Base-by-base conservation (phyloP, 1,140 invertebrate species). In the Leptinotarsa texana region DNA sequence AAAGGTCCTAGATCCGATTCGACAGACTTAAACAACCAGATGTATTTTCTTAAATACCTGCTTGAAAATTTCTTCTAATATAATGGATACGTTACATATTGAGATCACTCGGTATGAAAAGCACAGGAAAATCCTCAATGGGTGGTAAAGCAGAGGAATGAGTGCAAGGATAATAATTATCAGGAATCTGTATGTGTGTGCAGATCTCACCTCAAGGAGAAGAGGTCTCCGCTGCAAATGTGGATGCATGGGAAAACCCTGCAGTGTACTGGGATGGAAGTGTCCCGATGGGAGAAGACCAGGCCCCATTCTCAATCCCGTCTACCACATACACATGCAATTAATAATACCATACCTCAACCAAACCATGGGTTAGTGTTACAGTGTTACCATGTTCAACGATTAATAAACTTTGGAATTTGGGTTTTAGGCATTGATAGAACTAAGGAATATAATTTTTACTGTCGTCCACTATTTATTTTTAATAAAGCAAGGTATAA, bases 161-260 rank as follows among this genome's bases (percentile, higher is more conserved):
- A 57, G 49, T 21, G 51, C 47, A 42, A 21, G 27, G 67, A 69
- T 8, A 21, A 13, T 21, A 70, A 61, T 70, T 15, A 13, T 47
- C 13, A 65, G 63, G 63, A 65, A 22, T 65, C 21, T 69, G 24
- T 69, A 48, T 22, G n/a, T 70, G 69, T 70, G 47, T 70, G n/a
- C 65, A 70, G 73, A 74, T 82, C 90, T 92, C 89, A 92, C 91
- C 91, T 92, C 91, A 87, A 93, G 88, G 87, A 93, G 89, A 87
- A 92, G 88, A 86, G 92, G 90, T 87, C 90, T 90, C 86, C 90
- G 90, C 83, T 80, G 80, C 68, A 80, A 78, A 69, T 81, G 80
- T 69, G 80, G 80, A 72, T 72, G 80, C 75, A 80, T 72, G 70
- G 79, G 79, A 73, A 74, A 77, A 74, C 75, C 77, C 75, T 78